Base-by-base conservation (phyloP, 64 coral and sea anemone species). In the Montipora efflorescens region DNA sequence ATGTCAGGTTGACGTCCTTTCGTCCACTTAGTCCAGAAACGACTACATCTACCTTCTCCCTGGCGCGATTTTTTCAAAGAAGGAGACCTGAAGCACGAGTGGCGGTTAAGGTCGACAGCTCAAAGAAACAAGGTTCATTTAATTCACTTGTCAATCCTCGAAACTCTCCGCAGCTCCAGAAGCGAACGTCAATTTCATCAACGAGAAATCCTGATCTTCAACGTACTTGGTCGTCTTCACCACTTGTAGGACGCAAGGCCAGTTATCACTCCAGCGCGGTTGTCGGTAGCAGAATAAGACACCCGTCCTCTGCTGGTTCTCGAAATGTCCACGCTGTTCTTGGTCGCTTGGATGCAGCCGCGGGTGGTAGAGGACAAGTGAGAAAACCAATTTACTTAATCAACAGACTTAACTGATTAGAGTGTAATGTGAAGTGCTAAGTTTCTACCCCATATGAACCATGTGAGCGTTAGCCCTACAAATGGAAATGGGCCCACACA, bases 21-120 rank as follows among this genome's bases (percentile, higher is more conserved):
- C 88, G 59, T n/a, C 96, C 96, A 15, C 82, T 97, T 78, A 97
- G 96, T 95, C 93, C 96, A 71, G 96, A 97, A 15, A 10, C 55
- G 3, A 74, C 96, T 0, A 91, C 92, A 97, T 85, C 93, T 1
- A 25, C 28, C 8, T 97, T 95, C 36, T 91, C 89, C 48, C 91
- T 97, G 57, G 80, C 96, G 19, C 87, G 91, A 76, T 64, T 94
- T 25, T 88, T 97, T 64, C 96, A 90, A 50, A 81, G 93, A 69
- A 89, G 84, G 53, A 87, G 93, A 13, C 81, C 84, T 73, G 89
- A 87, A 3, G 78, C 73, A 45, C 87, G 90, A 61, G 70, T 85
- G 64, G 81, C 75, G 7, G 67, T 76, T n/a, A 86, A 51, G 18
- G 53, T 90, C 20, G 57, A 95, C 16, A 83, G 12, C 50, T 11